Base-by-base conservation (phyloP, 2,113 vertebrate genomes). In the Ictidomys tridecemlineatus region DNA sequence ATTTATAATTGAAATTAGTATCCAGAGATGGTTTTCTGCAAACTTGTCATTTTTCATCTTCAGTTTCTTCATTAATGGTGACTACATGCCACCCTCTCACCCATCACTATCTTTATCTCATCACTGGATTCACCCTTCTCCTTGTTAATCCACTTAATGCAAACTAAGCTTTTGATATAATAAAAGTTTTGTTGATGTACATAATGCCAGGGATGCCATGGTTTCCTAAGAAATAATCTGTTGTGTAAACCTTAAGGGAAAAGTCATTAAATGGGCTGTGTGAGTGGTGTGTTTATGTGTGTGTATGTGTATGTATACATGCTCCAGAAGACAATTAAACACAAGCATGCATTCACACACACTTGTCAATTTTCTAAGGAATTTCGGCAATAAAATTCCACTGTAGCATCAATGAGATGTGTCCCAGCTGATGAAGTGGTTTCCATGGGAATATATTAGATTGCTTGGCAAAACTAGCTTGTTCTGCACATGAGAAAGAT, bases 361-460 rank as follows among this genome's bases (percentile, higher is more conserved):
- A 70, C 61, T 63, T 45, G 79, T 74, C 51, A 72, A 10, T 51
- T 97, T 93, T 37, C 20, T 79, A 28, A 69, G 84, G 3, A 72
- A 76, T 74, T 74, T 73, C 22, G 67, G 70, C 24, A 88, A 58
- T 48, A 92, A 93, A 70, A 70, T 89, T 73, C 32, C 37, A 89
- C 39, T 77, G 92, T 92, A 97, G 83, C 53, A 70, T 95, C 58
- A 51, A 51, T 90, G 87, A 96, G 53, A 93, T 84, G 82, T 91
- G 67, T 90, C 95, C 58, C 85, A 95, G 65, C 51, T 94, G 74
- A 95, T 65, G 85, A 98, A 20, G 51, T 96, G 80, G 97, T 98
- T 96, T 96, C 97, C 94, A 98, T 97, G 95, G 97, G 96, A 97
- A 98, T 93, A 58, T 74, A 34, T 85, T 89, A 78, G 22, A 61